Evolutionary conservation across 1,140 invertebrate genomes (phyloP).

Genomic region (Dreissena polymorpha): DNA sequence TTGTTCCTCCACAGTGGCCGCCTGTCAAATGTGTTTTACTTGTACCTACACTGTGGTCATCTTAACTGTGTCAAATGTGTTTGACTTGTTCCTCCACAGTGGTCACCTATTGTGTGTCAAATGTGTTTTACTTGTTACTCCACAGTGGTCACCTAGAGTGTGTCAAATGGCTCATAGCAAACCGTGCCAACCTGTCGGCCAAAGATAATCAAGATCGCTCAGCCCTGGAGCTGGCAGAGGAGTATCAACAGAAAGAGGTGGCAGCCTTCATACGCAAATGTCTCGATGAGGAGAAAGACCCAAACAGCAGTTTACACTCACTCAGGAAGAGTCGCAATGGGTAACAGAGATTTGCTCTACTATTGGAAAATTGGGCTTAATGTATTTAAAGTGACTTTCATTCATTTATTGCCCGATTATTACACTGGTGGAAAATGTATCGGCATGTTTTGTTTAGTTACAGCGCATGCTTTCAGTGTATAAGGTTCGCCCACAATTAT

Average conservation of each 20-base stretch:
- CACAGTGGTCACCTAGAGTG: constrained; percentile 77
- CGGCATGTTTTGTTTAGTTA: too few relatives aligned
- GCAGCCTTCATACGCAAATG: constrained; percentile 70
- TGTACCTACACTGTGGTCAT: too few relatives aligned
- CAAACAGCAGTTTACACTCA: constrained; percentile 67
- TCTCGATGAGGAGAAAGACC: constrained; percentile 67
- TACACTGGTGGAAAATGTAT: too few relatives aligned
- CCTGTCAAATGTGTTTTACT: too few relatives aligned
- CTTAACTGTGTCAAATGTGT: too few relatives aligned
- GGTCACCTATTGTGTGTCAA: too few relatives aligned
- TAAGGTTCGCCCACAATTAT: too few relatives aligned
- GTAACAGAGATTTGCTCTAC: constrained; percentile 31
- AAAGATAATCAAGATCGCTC: constrained; percentile 74
- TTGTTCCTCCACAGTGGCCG: too few relatives aligned
- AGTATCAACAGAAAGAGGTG: constrained; percentile 73
- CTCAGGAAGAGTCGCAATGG: constrained; percentile 56
- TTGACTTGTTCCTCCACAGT: too few relatives aligned
- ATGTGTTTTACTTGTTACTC: neutral
- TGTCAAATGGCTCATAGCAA: constrained; percentile 78
- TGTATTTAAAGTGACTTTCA: too few relatives aligned
- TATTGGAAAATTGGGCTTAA: neutral
- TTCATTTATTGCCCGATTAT: too few relatives aligned
- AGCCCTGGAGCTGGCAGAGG: constrained; percentile 73
- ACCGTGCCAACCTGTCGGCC: constrained; percentile 70
- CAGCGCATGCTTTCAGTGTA: too few relatives aligned